Base-by-base conservation (phyloP, 2,113 vertebrate genomes). In the Gadus chalcogrammus region DNA sequence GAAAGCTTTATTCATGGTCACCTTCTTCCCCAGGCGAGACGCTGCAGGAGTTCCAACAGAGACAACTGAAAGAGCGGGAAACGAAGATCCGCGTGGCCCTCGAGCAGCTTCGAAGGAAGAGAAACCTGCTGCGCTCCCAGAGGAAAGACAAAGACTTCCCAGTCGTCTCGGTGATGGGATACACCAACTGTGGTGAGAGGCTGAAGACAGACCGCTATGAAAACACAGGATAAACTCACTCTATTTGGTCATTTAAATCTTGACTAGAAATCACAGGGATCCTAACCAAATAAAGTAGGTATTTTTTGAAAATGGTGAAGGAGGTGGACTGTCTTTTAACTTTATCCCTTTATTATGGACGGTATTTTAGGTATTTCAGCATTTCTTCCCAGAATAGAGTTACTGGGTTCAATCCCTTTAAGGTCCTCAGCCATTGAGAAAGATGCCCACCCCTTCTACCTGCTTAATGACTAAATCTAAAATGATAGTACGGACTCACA, bases 141-240 rank as follows among this genome's bases (percentile, higher is more conserved):
- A 93, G 96, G 1, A 83, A 71, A 61, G 89, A 87, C 67, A 85
- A 80, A 15, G 94, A 97, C 76, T 89, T 98, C 73, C 95, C 96
- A 0, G 0, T 89, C 1, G 65, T 98, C 67, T 94, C 97, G 0
- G 85, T 99, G 76, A 86, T 99, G 84, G 97, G 97, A 12, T 98
- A 99, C 24, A 98, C 96, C 0, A 99, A 98, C 84, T 95, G 94
- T 11, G 97, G 97, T 99, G 85, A 94, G 95, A 53, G 68, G 8
- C 15, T 2, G 22, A 61, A 16, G 15, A 17, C 55, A 58, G 15
- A 58, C 55, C n/a, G 15, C 55, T 16, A 58, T 16, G 17, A 5
- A 35, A 35, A 35, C 31, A 35, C 31, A 35, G 31, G 31, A 4
- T 35, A 35, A 35, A 35, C 31, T 35, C 31, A 35, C 31, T 35